Conservation (phyloP, 1,140 invertebrate genomes). For the Apis cerana region DNA sequence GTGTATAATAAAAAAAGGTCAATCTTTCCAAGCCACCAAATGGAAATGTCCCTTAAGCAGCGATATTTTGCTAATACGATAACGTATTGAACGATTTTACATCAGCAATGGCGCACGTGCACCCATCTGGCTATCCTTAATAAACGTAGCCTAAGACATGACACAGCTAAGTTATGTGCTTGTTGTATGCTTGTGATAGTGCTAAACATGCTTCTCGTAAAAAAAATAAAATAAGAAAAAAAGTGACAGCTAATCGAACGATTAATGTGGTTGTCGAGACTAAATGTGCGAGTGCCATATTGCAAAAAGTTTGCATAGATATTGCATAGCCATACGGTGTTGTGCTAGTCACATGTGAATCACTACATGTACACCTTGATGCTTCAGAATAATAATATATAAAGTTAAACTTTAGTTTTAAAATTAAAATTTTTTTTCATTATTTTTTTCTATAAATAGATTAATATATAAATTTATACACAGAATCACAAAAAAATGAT, state of each 20-base stretch:
- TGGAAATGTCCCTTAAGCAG: constrained; percentile 5
- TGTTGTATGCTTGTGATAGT: neutral
- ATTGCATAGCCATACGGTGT: neutral
- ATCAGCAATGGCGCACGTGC: constrained; percentile 20
- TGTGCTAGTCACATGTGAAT: neutral
- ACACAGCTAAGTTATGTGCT: constrained; percentile 3
- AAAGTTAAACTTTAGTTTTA: no score
- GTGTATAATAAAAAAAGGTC: neutral
- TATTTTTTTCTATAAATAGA: no score
- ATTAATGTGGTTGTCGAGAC: neutral
- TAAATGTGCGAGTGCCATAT: neutral
- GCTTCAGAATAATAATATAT: no score
- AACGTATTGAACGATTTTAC: constrained; percentile 34
- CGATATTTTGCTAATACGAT: neutral
- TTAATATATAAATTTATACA: no score
- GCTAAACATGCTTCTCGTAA: constrained; percentile 17
- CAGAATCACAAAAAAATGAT: no score
- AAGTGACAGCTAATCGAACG: neutral
- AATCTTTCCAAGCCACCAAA: neutral
- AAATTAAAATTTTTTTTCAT: no score
- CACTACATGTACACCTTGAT: neutral
- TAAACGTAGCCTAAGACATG: neutral
- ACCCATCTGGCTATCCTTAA: constrained; percentile 13
- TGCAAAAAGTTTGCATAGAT: neutral
- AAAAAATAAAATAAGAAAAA: neutral